Evolutionary conservation across 2,888 invertebrate genomes (phyloP), one percentile per base, ranked within the genome.

Genomic region (Mylabris sibirica): DNA sequence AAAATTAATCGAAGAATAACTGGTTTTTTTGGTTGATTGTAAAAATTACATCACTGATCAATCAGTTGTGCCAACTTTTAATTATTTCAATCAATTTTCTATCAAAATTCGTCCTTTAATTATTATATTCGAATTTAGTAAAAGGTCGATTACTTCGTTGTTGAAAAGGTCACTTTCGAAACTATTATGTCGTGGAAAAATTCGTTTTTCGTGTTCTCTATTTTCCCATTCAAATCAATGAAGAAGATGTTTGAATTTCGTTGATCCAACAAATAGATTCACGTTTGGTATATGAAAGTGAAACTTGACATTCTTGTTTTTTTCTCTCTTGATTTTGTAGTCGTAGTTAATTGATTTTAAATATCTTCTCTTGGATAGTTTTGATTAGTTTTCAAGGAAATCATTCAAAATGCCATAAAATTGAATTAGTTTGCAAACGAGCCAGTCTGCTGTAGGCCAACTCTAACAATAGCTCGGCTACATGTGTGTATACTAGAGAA

Each of bases 271-370:
- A 63, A 59, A 67, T 63, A 35, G 63, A 63, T 60, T 60, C 67
- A 61, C 57, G 63, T 63, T 63, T 66, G 57, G n/a, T n/a, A 49
- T 60, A 67, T 49, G 64, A 68, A 68, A 68, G 68, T 68, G 68
- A 68, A 66, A 61, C 53, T 60, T 64, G 57, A 35, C 14, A n/a
- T 12, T 9, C 8, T 53, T 49, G 6, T 49, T 22, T 3, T 53
- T 9, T 20, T 22, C 2, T 53, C n/a, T 4, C 30, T 30, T 30
- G 30, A 8, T 30, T 30, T 30, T n/a, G n/a, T n/a, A n/a, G n/a
- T n/a, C n/a, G 30, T 30, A 6, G 3, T 4, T 30, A 30, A 30
- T 30, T 30, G 4, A 14, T 26, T 26, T 14, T 1, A 14, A n/a
- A 26, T n/a, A 24, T 14, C 26, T 20, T 4, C n/a, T n/a, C 20